Base-by-base conservation (phyloP, 2,888 invertebrate species). In the Andrena chrysosceles region DNA sequence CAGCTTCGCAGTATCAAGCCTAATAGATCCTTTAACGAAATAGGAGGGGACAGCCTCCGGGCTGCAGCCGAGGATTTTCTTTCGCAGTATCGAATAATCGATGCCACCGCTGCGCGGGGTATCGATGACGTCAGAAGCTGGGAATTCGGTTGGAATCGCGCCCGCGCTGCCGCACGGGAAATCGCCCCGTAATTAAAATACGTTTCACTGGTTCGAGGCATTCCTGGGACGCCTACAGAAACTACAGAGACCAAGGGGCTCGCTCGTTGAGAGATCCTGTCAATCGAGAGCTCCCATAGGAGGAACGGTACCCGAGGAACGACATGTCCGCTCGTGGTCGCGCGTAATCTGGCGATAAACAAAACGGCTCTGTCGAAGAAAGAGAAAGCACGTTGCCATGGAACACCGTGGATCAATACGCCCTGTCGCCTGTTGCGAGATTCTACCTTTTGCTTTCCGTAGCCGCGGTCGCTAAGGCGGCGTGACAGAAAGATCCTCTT, bases 101-200 rank as follows among this genome's bases (percentile, higher is more conserved):
- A 68, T 64, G 69, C 60, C n/a, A 20, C 56, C 10, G 20, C 62
- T 64, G 77, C 26, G 29, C 13, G 69, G 42, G 42, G 42, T 80
- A 69, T 64, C 73, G 64, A 35, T 85, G 85, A 85, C 86, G 85
- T 86, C 84, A 84, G 69, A 49, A n/a, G 68, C 68, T 62, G 69
- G 83, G 86, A 86, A 86, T 83, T 81, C 63, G 23, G 73, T 71
- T 60, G 35, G 60, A 52, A 70, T 73, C 52, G 70, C 81, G 31
- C 54, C 69, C 72, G 42, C 60, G 54, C 54, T 54, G 70, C 67
- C 72, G 42, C 42, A 4, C 52, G 26, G 42, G 70, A 62, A 67
- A 79, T 86, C 81, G 70, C 68, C 78, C 76, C 48, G 76, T 86
- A 85, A 86, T 85, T 83, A 78, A 85, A 85, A 85, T 78, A 83